Base-by-base conservation (phyloP, 2,888 invertebrate species). In the Drosophila rellima region DNA sequence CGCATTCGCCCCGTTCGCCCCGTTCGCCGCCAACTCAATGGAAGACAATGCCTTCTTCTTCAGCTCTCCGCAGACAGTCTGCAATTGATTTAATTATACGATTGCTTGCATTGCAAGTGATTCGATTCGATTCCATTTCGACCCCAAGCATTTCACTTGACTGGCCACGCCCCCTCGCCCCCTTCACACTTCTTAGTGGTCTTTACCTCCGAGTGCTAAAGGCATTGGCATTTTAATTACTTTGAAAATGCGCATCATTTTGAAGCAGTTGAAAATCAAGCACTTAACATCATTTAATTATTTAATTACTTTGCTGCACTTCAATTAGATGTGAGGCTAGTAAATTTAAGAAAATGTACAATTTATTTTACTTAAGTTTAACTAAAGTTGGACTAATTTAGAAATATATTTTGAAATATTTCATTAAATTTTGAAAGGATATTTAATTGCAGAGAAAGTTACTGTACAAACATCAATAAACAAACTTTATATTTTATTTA, bases 21-120 rank as follows among this genome's bases (percentile, higher is more conserved):
- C 37, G 20, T 35, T 18, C 1, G 11, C 33, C 13, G 33, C 37
- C 20, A 15, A 5, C 15, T 13, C 15, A 20, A 15, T 31, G 44
- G 3, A 13, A 52, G 20, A 44, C 37, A 48, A 48, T 37, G 45
- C 8, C 18, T 18, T 5, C n/a, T 6, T 23, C 8, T 33, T 4
- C 7, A 52, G 26, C 26, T 15, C 26, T n/a, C n/a, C 31, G 42
- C 50, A 31, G 42, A 56, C 33, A 44, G 78, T 70, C 65, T 70
- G 75, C 66, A 78, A 79, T 80, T 84, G 82, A 81, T 81, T 84
- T 84, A 64, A 70, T 78, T 70, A 77, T 63, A 67, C 70, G 70
- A 63, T 67, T 78, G 55, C 60, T 69, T 57, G 50, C 64, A 69
- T 54, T 64, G 74, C 70, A 61, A 69, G 56, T 74, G 78, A 78